Conservation (phyloP, 2,888 invertebrate species). For the Alentia gelatinosa region DNA sequence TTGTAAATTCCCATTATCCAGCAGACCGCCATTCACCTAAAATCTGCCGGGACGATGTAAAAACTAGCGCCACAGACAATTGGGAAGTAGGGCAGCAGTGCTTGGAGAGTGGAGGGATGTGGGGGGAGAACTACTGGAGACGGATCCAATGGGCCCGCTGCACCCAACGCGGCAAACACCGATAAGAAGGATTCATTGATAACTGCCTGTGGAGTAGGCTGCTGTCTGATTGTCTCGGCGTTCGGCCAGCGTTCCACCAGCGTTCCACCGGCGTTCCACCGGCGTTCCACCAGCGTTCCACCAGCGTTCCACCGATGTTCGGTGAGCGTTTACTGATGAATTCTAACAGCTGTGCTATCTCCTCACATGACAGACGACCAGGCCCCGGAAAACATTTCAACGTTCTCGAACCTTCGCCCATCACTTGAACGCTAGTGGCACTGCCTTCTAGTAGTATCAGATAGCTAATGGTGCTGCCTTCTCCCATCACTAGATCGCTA, state of each 20-base stretch:
- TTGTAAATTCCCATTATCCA: conserved; percentile 21
- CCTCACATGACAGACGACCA: too few relatives aligned
- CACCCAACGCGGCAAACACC: not conserved
- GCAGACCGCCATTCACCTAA: not conserved
- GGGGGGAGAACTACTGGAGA: not conserved
- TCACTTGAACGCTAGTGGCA: too few relatives aligned
- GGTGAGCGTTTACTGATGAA: too few relatives aligned
- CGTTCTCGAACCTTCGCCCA: too few relatives aligned
- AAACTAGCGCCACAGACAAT: not conserved
- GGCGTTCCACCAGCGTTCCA: too few relatives aligned
- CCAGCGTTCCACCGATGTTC: too few relatives aligned
- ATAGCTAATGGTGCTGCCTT: too few relatives aligned
- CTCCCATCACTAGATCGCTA: too few relatives aligned
- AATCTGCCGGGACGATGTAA: not conserved
- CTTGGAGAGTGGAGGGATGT: not conserved
- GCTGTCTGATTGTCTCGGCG: not conserved
- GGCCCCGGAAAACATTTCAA: too few relatives aligned
- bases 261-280: too few relatives aligned
- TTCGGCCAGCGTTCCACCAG: not conserved
- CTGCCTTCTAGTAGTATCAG: too few relatives aligned
- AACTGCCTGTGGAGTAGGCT: not conserved
- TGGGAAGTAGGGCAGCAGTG: not conserved
- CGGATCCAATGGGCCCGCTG: not conserved
- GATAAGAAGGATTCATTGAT: not conserved
- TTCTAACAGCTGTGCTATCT: too few relatives aligned